Base-by-base conservation (phyloP, 2,888 invertebrate species). In the Napeogenes sylphis region DNA sequence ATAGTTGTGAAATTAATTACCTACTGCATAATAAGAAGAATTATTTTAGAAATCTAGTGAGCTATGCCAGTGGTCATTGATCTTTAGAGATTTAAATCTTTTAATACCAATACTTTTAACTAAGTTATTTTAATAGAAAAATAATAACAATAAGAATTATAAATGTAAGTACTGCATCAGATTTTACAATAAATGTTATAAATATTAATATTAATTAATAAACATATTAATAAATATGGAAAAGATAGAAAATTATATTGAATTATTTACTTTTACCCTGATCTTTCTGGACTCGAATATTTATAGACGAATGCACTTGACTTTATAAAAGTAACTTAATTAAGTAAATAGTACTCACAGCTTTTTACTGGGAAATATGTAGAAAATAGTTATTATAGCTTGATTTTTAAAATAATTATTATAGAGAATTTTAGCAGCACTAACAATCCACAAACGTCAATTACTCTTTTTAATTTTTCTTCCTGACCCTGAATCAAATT, bases 401-500 rank as follows among this genome's bases (percentile, higher is more conserved):
- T 59, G 42, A 46, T 54, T 61, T 55, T 60, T 45, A 55, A 62
- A 62, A 51, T 55, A 57, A 35, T 55, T 63, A 62, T 66, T 67
- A 55, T 56, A 62, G 55, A 55, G 51, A 69, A 63, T 65, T 63
- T 61, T 56, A 61, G 65, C 58, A 64, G 66, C 58, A 60, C 61
- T 58, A 67, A 66, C 63, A 66, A 65, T 67, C 63, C 59, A 60
- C 53, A 68, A 68, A 67, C 67, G 70, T 67, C 70, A 68, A 64
- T 46, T 54, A 59, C 56, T 62, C 59, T 64, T 67, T 65, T 62
- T 58, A 59, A 54, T 65, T 63, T 61, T 42, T 57, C 57, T 38
- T 56, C 30, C 55, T 58, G 58, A 55, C 58, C 47, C 47, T 64
- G 59, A 64, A 58, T 60, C 63, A 42, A n/a, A 38, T 14, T 57